Evolutionary conservation across 2,113 vertebrate genomes (phyloP).

Genomic region (Stigmatopora nigra): DNA sequence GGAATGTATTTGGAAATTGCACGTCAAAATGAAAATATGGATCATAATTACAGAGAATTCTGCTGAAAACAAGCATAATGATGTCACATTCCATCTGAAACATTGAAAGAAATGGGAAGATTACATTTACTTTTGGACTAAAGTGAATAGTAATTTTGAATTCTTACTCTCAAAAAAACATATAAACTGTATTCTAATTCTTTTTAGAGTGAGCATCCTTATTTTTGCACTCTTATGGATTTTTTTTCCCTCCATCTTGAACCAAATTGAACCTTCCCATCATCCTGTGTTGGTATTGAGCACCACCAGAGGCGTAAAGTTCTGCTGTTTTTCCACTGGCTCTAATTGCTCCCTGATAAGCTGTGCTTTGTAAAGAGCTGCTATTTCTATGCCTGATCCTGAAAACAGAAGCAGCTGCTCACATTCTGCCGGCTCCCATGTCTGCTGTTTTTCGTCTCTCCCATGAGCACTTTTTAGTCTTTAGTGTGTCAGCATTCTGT

Average conservation of each 20-base stretch:
- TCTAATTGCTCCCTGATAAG: constrained; percentile 49
- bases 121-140: no score
- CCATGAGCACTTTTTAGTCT: constrained; percentile 32
- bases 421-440: constrained; percentile 51
- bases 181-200: no score
- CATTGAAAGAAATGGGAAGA: no score
- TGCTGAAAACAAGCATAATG: not conserved
- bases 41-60: not conserved
- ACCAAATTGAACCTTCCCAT: not conserved
- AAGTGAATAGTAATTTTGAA: no score
- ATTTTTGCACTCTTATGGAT: no score
- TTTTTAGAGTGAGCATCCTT: no score
- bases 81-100: not conserved
- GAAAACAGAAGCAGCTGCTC: constrained; percentile 61
- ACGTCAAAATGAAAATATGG: not conserved
- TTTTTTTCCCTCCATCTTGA: not conserved
- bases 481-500: constrained; percentile 51
- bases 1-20: not conserved
- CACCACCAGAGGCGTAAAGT: constrained; percentile 30
- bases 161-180: no score
- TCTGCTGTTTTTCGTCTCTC: constrained; percentile 42
- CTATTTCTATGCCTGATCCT: constrained; percentile 61
- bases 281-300: constrained; percentile 6
- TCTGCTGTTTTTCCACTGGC: constrained; percentile 31
- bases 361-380: constrained; percentile 53